phyloP scores from a whole-genome alignment of 2,797 vertebrate species.

The Lepus townsendii region DNA sequence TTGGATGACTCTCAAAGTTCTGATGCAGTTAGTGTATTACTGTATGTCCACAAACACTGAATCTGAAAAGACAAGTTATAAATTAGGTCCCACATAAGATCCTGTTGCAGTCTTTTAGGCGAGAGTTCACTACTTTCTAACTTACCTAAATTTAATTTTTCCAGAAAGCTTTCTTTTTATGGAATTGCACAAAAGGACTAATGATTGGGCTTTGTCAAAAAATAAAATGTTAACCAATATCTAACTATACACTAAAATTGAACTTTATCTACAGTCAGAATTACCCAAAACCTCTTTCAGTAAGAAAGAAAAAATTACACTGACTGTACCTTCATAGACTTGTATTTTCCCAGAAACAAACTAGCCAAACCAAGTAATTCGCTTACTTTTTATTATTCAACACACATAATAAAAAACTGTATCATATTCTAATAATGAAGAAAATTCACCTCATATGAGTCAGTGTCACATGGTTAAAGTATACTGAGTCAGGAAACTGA shows the following conservation, averaged over 20 bases:
- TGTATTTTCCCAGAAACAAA: conserved; percentile 12
- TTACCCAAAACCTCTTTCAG: conserved; percentile 47
- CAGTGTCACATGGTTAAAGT: conserved; percentile 30
- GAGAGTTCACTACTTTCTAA: conserved; percentile 38
- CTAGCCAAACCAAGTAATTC: conserved; percentile 45
- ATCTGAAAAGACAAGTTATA: conserved; percentile 32
- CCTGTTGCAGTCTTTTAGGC: neutral
- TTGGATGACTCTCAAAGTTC: conserved; percentile 34
- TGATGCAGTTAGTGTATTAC: conserved; percentile 32
- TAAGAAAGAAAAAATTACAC: conserved; percentile 45
- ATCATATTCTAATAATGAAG: conserved; percentile 37
- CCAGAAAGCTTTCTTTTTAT: neutral
- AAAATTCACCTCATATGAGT: conserved; percentile 38
- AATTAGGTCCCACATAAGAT: neutral
- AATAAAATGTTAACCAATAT: conserved; percentile 1
- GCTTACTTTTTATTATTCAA: conserved; percentile 60
- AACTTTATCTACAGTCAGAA: conserved; percentile 38
- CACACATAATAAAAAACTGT: conserved; percentile 23
- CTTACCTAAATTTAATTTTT: conserved; percentile 48
- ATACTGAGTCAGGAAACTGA: conserved; percentile 41
- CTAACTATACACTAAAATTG: conserved; percentile 45
- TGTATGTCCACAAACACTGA: conserved; percentile 10
- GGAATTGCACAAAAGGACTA: neutral
- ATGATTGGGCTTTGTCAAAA: conserved; percentile 52
- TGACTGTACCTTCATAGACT: conserved; percentile 2